Percentiles rank a stretch among this genome's conserved stretches.
These are phyloP conservation scores for Onychostoma macrolepis DNA, from an alignment of 2,113 vertebrate genomes.

Conservation along the genomic window DNA sequence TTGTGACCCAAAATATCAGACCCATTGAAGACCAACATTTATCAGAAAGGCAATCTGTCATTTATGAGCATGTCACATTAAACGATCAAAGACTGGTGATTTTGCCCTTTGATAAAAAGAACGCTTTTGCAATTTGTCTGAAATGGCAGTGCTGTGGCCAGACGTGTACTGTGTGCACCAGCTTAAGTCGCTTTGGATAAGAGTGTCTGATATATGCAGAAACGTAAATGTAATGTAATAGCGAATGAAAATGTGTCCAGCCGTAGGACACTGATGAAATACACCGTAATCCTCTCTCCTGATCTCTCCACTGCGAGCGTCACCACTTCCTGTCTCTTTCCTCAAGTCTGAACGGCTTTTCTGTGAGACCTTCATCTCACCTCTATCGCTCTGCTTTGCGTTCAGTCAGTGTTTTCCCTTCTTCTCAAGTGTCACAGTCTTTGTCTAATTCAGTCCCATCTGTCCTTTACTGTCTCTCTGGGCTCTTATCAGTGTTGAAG, in stretches of 20 bases:
- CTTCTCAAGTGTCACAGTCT: conserved; percentile 67
- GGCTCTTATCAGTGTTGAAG: conserved; percentile 46
- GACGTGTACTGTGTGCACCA: neutral
- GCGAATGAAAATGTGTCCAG: conserved; percentile 38
- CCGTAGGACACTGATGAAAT: conserved; percentile 49
- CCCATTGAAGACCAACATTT: neutral
- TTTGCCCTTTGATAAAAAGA: neutral
- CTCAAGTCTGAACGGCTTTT: neutral
- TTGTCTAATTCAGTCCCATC: conserved; percentile 55
- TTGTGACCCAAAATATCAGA: neutral
- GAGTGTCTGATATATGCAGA: neutral
- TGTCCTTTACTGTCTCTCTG: conserved; percentile 9
- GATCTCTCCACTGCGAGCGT: neutral
- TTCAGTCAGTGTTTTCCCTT: conserved; percentile 43
- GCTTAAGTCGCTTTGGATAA: neutral
- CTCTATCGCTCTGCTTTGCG: conserved; percentile 38
- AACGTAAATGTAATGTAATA: conserved; percentile 37
- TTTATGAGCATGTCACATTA: neutral
- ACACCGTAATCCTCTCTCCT: conserved; percentile 33
- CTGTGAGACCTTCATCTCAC: conserved; percentile 28
- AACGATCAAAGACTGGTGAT: neutral
- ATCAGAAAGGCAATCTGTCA: neutral
- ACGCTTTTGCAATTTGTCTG: neutral
- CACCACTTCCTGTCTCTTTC: conserved; percentile 14
- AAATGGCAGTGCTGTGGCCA: neutral